Percentiles rank a stretch among this genome's conserved stretches.
These are phyloP conservation scores for Phataginus tricuspis DNA, from an alignment of 2,797 vertebrate species.

Conservation along the genomic window DNA sequence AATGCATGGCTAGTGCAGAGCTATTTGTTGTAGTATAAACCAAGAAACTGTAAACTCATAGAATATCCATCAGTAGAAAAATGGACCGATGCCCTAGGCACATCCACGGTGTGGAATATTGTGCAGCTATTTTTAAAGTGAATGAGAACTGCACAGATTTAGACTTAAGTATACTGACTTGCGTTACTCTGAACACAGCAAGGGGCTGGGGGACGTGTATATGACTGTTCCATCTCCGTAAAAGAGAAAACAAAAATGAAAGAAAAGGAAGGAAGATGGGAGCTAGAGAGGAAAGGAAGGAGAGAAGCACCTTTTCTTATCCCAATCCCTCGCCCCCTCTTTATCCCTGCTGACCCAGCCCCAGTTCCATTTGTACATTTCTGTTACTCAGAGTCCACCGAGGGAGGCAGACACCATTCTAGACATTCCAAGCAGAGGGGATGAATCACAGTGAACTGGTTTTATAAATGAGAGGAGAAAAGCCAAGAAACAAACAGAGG, in stretches of 20 bases:
- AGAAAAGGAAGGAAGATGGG: neutral
- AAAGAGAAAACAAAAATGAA: neutral
- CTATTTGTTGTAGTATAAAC: no score
- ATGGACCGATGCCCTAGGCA: fast-evolving
- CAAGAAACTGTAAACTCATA: fast-evolving
- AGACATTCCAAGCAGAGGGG: neutral
- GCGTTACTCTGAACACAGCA: neutral
- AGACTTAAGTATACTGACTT: neutral
- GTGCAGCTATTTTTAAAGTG: neutral
- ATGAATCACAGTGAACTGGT: neutral
- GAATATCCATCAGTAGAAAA: neutral
- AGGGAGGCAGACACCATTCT: neutral
- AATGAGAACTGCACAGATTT: neutral
- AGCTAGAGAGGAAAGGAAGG: neutral
- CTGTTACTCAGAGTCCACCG: fast-evolving
- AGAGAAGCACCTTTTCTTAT: fast-evolving
- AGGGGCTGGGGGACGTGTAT: fast-evolving
- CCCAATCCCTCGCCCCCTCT: fast-evolving
- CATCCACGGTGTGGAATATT: fast-evolving
- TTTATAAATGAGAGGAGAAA: neutral
- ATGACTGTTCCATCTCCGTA: neutral
- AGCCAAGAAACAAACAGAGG: neutral
- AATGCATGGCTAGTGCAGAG: fast-evolving
- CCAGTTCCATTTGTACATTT: fast-evolving
- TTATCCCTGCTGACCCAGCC: neutral